Evolutionary conservation across 1,140 invertebrate genomes (phyloP).

Genomic region (Apis cerana): DNA sequence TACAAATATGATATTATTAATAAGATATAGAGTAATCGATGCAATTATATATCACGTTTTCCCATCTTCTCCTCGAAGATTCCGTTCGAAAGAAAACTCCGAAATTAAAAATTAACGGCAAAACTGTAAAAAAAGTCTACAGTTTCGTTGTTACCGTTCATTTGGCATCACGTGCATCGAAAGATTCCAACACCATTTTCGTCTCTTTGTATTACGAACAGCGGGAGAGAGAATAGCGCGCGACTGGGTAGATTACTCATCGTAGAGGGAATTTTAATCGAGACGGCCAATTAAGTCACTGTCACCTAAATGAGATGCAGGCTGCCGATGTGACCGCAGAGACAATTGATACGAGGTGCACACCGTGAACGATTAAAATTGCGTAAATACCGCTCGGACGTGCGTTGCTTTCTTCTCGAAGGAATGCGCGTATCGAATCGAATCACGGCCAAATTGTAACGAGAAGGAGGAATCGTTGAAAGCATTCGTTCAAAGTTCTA

Average conservation of each 20-base stretch:
- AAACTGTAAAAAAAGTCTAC: too few species aligned
- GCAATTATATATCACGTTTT: too few species aligned
- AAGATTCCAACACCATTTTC: constrained; percentile 55
- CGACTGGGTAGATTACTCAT: constrained; percentile 47
- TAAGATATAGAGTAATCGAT: too few species aligned
- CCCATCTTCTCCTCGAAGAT: too few species aligned
- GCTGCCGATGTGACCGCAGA: not conserved
- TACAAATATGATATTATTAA: too few species aligned
- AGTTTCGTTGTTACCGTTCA: not conserved
- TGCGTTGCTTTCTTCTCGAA: not conserved
- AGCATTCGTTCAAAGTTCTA: too few species aligned
- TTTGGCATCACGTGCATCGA: constrained; percentile 7
- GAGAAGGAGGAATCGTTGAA: too few species aligned
- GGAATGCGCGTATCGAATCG: not conserved
- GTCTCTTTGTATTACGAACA: constrained; percentile 6
- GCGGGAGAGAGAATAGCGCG: constrained; percentile 32
- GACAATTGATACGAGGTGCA: constrained; percentile 26
- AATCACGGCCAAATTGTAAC: too few species aligned
- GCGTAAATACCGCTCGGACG: not conserved
- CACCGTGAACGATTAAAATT: constrained; percentile 22
- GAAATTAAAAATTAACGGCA: too few species aligned
- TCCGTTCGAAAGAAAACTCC: too few species aligned
- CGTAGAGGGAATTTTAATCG: constrained; percentile 46
- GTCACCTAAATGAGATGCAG: constrained; percentile 24
- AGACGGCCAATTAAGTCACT: constrained; percentile 47